phyloP scores from a whole-genome alignment of 2,888 invertebrate species.

The Papilio elwesi region DNA sequence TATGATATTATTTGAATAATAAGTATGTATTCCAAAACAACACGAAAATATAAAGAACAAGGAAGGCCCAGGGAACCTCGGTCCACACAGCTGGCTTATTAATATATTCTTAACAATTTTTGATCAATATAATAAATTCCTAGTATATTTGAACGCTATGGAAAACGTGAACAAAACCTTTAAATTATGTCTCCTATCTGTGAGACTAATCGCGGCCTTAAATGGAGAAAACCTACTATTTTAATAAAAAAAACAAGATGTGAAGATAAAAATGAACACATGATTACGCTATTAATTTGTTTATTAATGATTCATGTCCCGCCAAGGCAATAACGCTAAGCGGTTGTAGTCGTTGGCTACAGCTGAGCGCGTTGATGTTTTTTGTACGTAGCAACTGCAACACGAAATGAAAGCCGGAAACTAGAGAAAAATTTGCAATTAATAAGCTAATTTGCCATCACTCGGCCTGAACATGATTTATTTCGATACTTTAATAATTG shows the following conservation, averaged over 20 bases:
- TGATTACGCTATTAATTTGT: slow-evolving; percentile 7
- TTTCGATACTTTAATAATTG: background rate
- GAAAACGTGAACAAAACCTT: too few species aligned
- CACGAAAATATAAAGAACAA: too few species aligned
- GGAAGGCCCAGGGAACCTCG: too few species aligned
- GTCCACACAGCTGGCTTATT: too few species aligned
- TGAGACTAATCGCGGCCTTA: background rate
- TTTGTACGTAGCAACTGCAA: slow-evolving; percentile 20
- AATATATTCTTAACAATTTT: too few species aligned
- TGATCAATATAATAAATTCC: too few species aligned
- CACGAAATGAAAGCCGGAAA: slow-evolving; percentile 69
- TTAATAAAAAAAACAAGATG: background rate
- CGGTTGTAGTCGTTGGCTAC: slow-evolving; percentile 23
- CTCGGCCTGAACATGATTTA: background rate
- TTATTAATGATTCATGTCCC: slow-evolving; percentile 23
- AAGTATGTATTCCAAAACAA: too few species aligned
- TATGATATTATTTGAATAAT: too few species aligned
- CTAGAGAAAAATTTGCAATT: slow-evolving; percentile 52
- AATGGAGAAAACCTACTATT: background rate
- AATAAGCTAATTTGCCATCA: slow-evolving; percentile 20
- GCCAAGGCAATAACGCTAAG: slow-evolving; percentile 21
- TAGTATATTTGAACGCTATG: background rate
- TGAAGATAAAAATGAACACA: background rate
- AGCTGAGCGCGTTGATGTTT: slow-evolving; percentile 36
- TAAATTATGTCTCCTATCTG: too few species aligned